Conservation (phyloP, 2,797 vertebrate genomes). For the Linurgus olivaceus region DNA sequence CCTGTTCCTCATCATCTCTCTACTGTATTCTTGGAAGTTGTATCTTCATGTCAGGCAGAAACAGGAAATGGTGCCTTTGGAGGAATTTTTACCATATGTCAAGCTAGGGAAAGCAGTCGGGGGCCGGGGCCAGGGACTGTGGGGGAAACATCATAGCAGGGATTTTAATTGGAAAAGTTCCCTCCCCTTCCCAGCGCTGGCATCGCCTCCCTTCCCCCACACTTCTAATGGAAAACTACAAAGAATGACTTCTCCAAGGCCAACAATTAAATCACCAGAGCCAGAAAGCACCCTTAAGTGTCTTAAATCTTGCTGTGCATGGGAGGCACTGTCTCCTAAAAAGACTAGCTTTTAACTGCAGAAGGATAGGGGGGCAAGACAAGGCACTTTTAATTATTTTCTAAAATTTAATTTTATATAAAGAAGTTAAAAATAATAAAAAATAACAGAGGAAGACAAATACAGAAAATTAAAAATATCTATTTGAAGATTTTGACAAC, state of each 20-base stretch:
- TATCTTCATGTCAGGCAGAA: conserved; percentile 51
- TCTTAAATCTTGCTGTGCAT: not conserved
- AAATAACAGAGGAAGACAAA: not conserved
- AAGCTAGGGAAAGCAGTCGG: not conserved
- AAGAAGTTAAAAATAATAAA: not conserved
- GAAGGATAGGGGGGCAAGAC: not conserved
- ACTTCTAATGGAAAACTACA: conserved; percentile 9
- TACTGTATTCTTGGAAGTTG: conserved; percentile 55
- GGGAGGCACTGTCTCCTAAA: not conserved
- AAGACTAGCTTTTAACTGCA: not conserved
- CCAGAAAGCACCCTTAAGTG: not conserved
- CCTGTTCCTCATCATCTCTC: conserved; percentile 55
- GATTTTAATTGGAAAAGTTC: not conserved
- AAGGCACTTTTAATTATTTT: not conserved
- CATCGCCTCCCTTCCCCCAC: conserved; percentile 20
- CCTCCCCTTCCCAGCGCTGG: not conserved
- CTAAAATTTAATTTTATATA: not conserved
- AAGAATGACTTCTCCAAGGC: not conserved
- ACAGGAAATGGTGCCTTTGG: conserved; percentile 42
- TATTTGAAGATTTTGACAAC: not conserved
- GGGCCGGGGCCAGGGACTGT: not conserved
- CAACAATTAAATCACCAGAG: conserved; percentile 25
- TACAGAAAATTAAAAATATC: not conserved
- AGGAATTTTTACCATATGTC: conserved; percentile 63
- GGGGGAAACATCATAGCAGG: not conserved